phyloP scores from a whole-genome alignment of 2,888 invertebrate genomes.

The Nematopogon swammerdamellus region DNA sequence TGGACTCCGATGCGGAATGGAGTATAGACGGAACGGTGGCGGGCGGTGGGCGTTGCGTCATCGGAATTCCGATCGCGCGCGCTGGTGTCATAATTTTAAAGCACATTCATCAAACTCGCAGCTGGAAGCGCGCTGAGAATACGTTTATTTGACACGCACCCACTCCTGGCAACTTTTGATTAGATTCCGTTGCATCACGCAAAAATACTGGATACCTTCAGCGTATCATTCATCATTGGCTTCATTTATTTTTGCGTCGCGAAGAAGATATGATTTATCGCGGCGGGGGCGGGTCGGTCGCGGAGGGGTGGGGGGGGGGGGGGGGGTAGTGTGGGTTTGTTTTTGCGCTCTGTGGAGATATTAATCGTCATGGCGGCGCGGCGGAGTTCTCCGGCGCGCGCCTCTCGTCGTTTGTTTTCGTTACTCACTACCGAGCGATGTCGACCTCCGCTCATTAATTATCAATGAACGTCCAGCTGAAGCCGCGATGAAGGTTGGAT shows the following conservation, averaged over 20 bases:
- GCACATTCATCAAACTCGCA: not conserved
- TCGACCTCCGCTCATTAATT: constrained; percentile 49
- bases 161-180: not conserved
- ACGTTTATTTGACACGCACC: not conserved
- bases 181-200: not conserved
- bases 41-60: not conserved
- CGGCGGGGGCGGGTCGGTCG: too few relatives aligned
- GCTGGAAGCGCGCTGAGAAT: too few relatives aligned
- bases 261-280: constrained; percentile 52
- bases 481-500: constrained; percentile 46
- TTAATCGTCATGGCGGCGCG: constrained; percentile 54
- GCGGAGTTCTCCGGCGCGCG: too few relatives aligned
- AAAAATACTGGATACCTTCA: not conserved
- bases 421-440: constrained; percentile 26
- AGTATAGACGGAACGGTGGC: not conserved
- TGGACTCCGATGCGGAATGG: too few relatives aligned
- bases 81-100: not conserved
- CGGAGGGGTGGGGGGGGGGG: too few relatives aligned
- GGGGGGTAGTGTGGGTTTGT: constrained; percentile 47
- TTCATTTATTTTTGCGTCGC: constrained; percentile 55
- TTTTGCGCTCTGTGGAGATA: constrained; percentile 52
- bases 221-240: constrained; percentile 44
- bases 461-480: constrained; percentile 51
- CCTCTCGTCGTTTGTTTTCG: constrained; percentile 55
- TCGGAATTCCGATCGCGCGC: not conserved